Conservation (phyloP, 1,140 invertebrate species). For the Uloborus diversus region DNA sequence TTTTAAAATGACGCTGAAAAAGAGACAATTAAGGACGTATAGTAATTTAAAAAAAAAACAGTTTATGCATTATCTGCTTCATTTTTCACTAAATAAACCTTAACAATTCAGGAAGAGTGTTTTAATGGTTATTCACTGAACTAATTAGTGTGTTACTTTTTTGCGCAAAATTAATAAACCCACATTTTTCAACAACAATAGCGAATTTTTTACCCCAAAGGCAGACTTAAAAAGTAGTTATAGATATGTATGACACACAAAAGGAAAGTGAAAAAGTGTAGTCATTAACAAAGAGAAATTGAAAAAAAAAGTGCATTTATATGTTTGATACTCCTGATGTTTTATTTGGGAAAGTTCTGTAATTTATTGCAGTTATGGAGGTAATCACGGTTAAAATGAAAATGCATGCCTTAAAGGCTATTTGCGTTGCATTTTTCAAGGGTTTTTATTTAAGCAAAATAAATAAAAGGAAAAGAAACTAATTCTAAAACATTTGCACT, state of each 20-base stretch:
- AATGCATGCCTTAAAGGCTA: slow-evolving; percentile 6
- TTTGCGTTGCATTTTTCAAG: not conserved
- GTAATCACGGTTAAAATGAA: slow-evolving; percentile 28
- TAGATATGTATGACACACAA: slow-evolving; percentile 19
- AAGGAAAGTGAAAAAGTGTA: not conserved
- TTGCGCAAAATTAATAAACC: slow-evolving; percentile 31
- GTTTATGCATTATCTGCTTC: too few species aligned
- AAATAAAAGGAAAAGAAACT: slow-evolving; percentile 6
- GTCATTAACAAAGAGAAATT: too few species aligned
- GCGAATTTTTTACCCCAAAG: slow-evolving; percentile 9
- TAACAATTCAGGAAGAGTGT: slow-evolving; percentile 5
- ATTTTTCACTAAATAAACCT: slow-evolving; percentile 33
- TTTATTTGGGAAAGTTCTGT: not conserved
- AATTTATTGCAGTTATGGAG: slow-evolving; percentile 24
- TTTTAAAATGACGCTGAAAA: too few species aligned
- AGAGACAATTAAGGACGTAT: too few species aligned
- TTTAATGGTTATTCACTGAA: slow-evolving; percentile 37
- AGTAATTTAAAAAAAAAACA: too few species aligned
- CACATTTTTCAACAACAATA: not conserved
- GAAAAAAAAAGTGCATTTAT: too few species aligned
- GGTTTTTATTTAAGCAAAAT: not conserved
- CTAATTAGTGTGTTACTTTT: slow-evolving; percentile 30
- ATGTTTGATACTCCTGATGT: too few species aligned
- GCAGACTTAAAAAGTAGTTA: slow-evolving; percentile 28
- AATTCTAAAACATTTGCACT: too few species aligned